Evolutionary conservation across 2,113 vertebrate genomes (phyloP).

Genomic region (Rhabdomys dilectus): DNA sequence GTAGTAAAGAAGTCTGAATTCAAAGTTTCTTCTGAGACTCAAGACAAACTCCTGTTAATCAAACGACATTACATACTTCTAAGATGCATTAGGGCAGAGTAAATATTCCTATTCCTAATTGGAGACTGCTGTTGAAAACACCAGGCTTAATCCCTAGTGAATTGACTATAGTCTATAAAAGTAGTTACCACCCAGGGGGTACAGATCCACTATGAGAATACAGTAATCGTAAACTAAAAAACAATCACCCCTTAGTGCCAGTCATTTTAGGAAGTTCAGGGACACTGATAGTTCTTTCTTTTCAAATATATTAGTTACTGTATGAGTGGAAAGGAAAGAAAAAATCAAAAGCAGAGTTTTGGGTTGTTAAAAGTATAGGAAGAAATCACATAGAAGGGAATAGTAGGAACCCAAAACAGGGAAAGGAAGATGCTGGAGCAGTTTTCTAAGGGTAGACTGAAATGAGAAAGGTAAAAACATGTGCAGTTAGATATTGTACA

Average conservation of each 20-base stretch:
- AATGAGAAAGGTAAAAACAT: background rate
- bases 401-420: background rate
- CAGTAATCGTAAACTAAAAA: background rate
- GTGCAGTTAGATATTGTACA: background rate
- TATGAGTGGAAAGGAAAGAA: background rate
- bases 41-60: background rate
- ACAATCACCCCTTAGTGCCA: background rate
- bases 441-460: background rate
- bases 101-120: background rate
- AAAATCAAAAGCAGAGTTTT: background rate
- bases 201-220: background rate
- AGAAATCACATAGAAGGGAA: background rate
- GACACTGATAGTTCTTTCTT: background rate
- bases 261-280: background rate
- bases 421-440: background rate
- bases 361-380: background rate
- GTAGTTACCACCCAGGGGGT: background rate
- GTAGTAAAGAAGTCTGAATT: background rate
- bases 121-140: background rate
- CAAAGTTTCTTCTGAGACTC: background rate
- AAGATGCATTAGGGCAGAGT: background rate
- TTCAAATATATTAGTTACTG: background rate
- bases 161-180: background rate
- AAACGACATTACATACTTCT: background rate
- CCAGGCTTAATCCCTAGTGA: background rate